Evolutionary conservation across 1,140 invertebrate species (phyloP), one percentile per base, ranked within the genome.

Genomic region (Drusus annulatus): DNA sequence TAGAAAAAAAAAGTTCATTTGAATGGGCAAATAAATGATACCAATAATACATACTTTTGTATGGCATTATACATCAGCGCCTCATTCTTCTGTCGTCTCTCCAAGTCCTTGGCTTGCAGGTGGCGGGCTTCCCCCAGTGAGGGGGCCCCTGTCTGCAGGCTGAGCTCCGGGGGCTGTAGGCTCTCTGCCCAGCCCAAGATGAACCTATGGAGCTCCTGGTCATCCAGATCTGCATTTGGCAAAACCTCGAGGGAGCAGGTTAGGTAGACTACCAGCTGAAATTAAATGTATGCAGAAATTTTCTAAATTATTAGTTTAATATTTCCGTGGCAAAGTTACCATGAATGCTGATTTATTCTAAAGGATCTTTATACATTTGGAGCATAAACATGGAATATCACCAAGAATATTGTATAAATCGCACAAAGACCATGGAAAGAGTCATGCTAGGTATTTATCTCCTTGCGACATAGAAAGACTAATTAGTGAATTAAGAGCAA

Each of bases 221-320:
- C 75, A 19, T 78, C 76, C 36, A 45, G 4, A n/a, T 69, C 23
- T 13, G 15, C 25, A 28, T 36, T 51, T 13, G 17, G 62, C 17
- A 54, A 25, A n/a, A 76, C 60, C 15, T 73, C 52, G 4, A 74
- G 31, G 3, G 45, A 15, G 17, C 52, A 50, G 3, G 75, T 77
- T 56, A 83, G 52, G 71, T 83, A 80, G 0, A 83, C 75, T 5
- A 54, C 75, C 51, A 83, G 23, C 81, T 83, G 51, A 21, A 80
- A 80, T 45, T 7, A 45, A 13, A 45, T 45, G 10, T 45, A 45
- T 5, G 10, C 10, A 45, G 8, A 7, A 45, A n/a, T n/a, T n/a
- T n/a, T n/a, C 1, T 45, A 45, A 45, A 45, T 45, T 28, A 28
- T 28, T 28, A 28, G n/a, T n/a, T n/a, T n/a, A 28, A 2, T 28